A percentile compares a stretch with the other conserved stretches of the same genome.
phyloP scores from a whole-genome alignment of 2,888 invertebrate species.

The Caenorhabditis plicata region DNA sequence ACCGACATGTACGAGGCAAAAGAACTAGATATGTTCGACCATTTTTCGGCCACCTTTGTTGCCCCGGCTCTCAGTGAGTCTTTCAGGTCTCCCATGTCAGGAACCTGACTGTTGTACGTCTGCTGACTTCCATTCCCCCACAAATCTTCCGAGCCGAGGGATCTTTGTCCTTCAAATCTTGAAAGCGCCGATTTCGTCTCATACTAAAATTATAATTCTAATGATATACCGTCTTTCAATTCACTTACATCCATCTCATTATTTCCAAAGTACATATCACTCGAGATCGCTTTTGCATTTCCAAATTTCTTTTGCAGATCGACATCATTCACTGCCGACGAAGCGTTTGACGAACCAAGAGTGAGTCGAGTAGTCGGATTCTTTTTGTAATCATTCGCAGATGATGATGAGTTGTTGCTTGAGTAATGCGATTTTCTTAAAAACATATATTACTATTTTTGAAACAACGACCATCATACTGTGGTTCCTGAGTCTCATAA shows the following conservation, averaged over 20 bases:
- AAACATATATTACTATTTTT: background rate
- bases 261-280: conserved; percentile 91
- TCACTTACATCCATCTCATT: conserved; percentile 55
- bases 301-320: conserved; percentile 94
- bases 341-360: conserved; percentile 12
- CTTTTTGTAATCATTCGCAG: conserved; percentile 4
- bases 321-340: conserved; percentile 71
- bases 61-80: conserved; percentile 96
- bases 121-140: conserved; percentile 74
- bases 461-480: conserved; percentile 17
- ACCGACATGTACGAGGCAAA: conserved; percentile 60
- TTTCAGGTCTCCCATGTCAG: conserved; percentile 90
- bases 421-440: conserved; percentile 39
- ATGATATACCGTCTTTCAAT: background rate
- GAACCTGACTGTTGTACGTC: conserved; percentile 55
- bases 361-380: conserved; percentile 20
- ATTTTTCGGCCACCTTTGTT: conserved; percentile 91
- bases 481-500: conserved; percentile 43
- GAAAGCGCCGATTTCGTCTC: conserved; percentile 70
- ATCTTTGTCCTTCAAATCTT: conserved; percentile 88
- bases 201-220: conserved; percentile 60
- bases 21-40: conserved; percentile 76
- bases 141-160: conserved; percentile 94
- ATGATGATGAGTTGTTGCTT: conserved; percentile 17
- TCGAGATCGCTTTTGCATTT: conserved; percentile 93